Evolutionary conservation across 2,888 invertebrate species (phyloP), one percentile per base, ranked within the genome.

Genomic region (Eupithecia pulchellata): DNA sequence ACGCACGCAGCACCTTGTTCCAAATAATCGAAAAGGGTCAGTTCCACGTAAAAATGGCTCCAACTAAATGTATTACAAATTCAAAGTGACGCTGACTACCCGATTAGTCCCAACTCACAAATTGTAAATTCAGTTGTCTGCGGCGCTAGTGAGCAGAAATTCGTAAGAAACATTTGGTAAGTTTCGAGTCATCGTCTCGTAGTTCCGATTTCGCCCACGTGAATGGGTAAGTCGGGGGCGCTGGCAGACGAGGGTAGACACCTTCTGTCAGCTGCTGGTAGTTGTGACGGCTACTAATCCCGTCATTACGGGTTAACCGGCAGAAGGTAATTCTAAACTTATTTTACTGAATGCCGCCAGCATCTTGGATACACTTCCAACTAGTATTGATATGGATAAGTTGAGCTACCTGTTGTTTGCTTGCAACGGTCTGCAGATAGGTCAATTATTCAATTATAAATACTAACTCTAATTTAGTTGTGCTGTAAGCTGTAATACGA

Each of bases 11-110:
- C 47, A 47, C 58, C 17, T 32, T 58, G 58, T 62, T 52, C 52
- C n/a, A 58, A 69, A 69, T 64, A 58, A 70, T 70, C 55, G 63
- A 58, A 70, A 70, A 67, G 66, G 66, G 71, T 39, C 65, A 30
- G 55, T 63, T 57, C 14, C 39, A 62, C 36, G 62, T 66, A 69
- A 72, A 72, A 72, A 72, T 69, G 63, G 52, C 58, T 52, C 27
- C 63, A 68, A 71, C 68, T 75, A 72, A 75, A 73, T 66, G 66
- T 70, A 63, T 70, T 66, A 71, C 75, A 77, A 77, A 77, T 76
- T 74, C 72, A 73, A 76, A 76, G 70, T 77, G 77, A 77, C 77
- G 70, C 52, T 55, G 47, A 67, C 66, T 29, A 65, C 66, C 66
- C 72, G 75, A 74, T 74, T 75, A 77, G 69, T 69, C 66, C 71